A percentile compares a stretch with the other conserved stretches of the same genome.
These are phyloP conservation scores for Merops nubicus DNA, from an alignment of 2,113 vertebrate genomes.

Conservation along the genomic window DNA sequence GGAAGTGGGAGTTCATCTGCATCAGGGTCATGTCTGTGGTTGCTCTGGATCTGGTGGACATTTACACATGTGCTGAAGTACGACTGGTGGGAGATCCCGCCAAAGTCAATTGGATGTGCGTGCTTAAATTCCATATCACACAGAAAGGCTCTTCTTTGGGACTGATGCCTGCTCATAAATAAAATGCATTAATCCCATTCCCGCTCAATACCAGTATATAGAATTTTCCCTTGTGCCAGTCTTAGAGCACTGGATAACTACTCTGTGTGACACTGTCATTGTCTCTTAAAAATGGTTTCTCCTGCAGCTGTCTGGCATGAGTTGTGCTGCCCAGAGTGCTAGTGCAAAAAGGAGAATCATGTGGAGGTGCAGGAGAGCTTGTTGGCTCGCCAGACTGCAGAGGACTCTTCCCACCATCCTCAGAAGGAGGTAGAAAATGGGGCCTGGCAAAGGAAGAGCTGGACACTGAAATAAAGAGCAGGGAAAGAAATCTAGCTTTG, in stretches of 20 bases:
- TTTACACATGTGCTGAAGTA: background rate
- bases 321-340: fast-evolving
- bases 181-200: background rate
- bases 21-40: background rate
- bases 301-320: background rate
- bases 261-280: background rate
- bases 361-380: background rate
- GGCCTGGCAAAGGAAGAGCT: background rate
- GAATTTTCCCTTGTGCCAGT: background rate
- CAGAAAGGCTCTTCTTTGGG: background rate
- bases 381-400: background rate
- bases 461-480: background rate
- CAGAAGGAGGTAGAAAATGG: background rate
- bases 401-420: background rate
- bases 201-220: background rate
- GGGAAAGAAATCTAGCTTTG: background rate
- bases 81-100: background rate
- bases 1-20: background rate
- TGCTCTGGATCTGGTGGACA: background rate
- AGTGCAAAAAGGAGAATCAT: fast-evolving
- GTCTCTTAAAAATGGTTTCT: fast-evolving
- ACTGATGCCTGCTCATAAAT: background rate
- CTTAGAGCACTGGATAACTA: background rate
- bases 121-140: background rate
- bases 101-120: background rate